phyloP scores from a whole-genome alignment of 92 coral and sea anemone genomes.

The Virgularia gustaviana region DNA sequence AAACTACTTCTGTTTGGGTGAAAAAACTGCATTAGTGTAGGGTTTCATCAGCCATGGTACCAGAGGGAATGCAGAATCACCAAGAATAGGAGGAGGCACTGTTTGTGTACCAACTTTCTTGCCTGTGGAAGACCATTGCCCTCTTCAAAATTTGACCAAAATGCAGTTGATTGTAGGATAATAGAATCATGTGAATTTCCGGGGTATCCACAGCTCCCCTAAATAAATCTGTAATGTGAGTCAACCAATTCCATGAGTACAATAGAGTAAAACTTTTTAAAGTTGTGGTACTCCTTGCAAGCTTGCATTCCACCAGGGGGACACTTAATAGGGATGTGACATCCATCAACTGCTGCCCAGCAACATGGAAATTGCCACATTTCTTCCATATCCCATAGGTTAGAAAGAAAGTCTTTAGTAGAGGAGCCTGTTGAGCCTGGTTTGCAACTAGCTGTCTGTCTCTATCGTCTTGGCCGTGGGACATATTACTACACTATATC shows the following conservation, averaged over 20 bases:
- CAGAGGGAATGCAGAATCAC: conserved; percentile 50
- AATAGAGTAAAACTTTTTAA: conserved; percentile 50
- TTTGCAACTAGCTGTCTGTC: no score
- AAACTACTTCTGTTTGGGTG: conserved; percentile 47
- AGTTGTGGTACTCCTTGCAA: conserved; percentile 48
- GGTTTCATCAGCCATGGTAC: conserved; percentile 52
- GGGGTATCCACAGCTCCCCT: conserved; percentile 50
- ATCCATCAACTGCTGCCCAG: conserved; percentile 57
- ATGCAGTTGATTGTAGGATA: conserved; percentile 38
- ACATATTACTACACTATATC: no score
- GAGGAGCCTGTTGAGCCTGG: no score
- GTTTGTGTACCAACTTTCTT: conserved; percentile 31
- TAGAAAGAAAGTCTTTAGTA: not conserved
- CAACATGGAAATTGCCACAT: conserved; percentile 57
- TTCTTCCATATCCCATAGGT: conserved; percentile 49
- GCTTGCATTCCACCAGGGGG: conserved; percentile 56
- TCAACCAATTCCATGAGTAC: conserved; percentile 61
- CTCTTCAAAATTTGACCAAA: conserved; percentile 37
- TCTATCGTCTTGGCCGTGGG: no score
- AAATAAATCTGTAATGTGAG: conserved; percentile 45
- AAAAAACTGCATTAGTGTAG: conserved; percentile 47
- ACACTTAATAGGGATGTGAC: conserved; percentile 52
- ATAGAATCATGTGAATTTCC: conserved; percentile 53
- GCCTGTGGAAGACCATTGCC: conserved; percentile 34
- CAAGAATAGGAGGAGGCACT: conserved; percentile 36